Percentiles rank a stretch among this genome's conserved stretches.
These are phyloP conservation scores for Sisyra nigra DNA, from an alignment of 2,888 invertebrate genomes.

Conservation along the genomic window DNA sequence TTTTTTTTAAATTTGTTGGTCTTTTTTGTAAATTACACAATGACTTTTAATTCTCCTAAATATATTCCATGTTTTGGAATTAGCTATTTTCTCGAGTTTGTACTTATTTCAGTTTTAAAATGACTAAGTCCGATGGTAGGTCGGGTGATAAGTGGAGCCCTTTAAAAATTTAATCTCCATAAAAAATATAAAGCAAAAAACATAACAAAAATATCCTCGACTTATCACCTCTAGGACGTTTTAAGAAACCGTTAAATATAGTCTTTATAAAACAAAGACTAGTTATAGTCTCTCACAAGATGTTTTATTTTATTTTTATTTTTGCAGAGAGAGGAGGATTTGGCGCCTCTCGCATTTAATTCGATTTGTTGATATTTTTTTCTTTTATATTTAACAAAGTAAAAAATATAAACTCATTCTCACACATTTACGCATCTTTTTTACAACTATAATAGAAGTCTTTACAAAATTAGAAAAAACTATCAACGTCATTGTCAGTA, in stretches of 20 bases:
- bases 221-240: too few species aligned
- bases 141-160: not conserved
- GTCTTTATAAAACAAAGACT: conserved; percentile 9
- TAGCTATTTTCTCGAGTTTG: conserved; percentile 29
- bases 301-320: not conserved
- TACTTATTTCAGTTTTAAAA: conserved; percentile 22
- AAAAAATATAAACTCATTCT: not conserved
- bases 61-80: conserved; percentile 1
- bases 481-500: conserved; percentile 1
- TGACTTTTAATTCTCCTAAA: not conserved
- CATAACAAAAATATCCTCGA: not conserved
- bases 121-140: not conserved
- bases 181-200: conserved; percentile 6
- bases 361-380: conserved; percentile 2
- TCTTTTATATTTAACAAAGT: not conserved
- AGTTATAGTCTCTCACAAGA: not conserved
- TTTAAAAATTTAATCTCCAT: conserved; percentile 7
- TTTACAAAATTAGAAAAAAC: not conserved
- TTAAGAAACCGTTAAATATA: not conserved
- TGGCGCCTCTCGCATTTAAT: not conserved
- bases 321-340: not conserved
- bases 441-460: not conserved
- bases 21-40: not conserved
- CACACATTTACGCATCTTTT: not conserved
- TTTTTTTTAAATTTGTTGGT: not conserved